Evolutionary conservation across 2,888 invertebrate species (phyloP).

Genomic region (Clivina fossor): DNA sequence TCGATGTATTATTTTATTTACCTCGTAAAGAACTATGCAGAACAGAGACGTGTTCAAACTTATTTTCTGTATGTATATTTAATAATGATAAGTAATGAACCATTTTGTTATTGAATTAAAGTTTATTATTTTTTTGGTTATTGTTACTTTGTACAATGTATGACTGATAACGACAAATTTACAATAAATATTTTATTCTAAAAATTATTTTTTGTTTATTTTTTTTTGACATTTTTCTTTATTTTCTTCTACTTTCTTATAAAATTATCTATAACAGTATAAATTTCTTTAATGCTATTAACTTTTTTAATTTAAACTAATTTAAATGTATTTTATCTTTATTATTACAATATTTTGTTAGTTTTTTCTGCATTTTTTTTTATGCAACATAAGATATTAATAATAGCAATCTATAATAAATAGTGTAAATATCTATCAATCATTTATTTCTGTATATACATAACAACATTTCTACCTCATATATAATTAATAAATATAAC

Average conservation of each 20-base stretch:
- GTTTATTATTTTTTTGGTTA: constrained; percentile 26
- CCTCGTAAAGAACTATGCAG: neutral
- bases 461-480: too few species aligned
- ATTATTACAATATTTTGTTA: too few species aligned
- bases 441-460: too few species aligned
- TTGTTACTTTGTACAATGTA: constrained; percentile 28
- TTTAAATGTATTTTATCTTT: too few species aligned
- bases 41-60: too few species aligned
- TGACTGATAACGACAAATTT: constrained; percentile 25
- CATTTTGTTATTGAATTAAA: constrained; percentile 27
- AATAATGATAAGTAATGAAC: constrained; percentile 5
- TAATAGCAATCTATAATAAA: too few species aligned
- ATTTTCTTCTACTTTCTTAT: neutral
- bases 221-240: constrained; percentile 13
- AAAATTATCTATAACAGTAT: too few species aligned
- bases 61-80: neutral
- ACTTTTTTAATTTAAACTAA: too few species aligned
- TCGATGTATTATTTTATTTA: constrained; percentile 6
- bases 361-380: neutral
- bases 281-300: neutral
- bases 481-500: too few species aligned
- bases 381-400: too few species aligned
- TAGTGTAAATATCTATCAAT: constrained; percentile 1
- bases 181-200: constrained; percentile 31
- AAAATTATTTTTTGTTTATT: constrained; percentile 23